A percentile compares a stretch with the other conserved stretches of the same genome.
Conservation (phyloP, 2,888 invertebrate species). For the Orthosia cruda region DNA sequence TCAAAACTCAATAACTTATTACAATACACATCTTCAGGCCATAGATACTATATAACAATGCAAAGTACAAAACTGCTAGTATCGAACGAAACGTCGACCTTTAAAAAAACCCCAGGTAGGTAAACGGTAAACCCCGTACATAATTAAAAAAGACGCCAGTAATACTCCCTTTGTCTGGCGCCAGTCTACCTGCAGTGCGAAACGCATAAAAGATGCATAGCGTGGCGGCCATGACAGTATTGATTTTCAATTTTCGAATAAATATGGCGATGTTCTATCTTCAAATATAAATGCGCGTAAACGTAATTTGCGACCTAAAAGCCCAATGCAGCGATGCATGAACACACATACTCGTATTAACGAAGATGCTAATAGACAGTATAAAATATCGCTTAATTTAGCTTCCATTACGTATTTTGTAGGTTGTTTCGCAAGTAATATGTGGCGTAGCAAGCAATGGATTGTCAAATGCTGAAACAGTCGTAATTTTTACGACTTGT, state of each 20-base stretch:
- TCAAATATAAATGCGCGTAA: slow-evolving; percentile 28
- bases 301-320: slow-evolving; percentile 51
- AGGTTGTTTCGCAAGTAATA: background rate
- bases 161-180: slow-evolving; percentile 8
- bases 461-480: slow-evolving; percentile 1
- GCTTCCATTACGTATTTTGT: slow-evolving; percentile 37
- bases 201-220: slow-evolving; percentile 34
- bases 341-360: slow-evolving; percentile 15
- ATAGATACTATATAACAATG: background rate
- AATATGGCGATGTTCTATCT: slow-evolving; percentile 8
- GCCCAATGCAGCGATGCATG: slow-evolving; percentile 43
- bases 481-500: slow-evolving; percentile 21
- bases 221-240: slow-evolving; percentile 22
- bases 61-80: background rate
- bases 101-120: background rate
- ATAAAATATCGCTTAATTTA: slow-evolving; percentile 13
- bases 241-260: slow-evolving; percentile 44
- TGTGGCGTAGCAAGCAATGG: slow-evolving; percentile 13
- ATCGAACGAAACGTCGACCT: background rate
- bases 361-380: background rate
- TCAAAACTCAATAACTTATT: background rate
- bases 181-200: slow-evolving; percentile 26
- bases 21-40: background rate
- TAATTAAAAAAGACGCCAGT: slow-evolving; percentile 11
- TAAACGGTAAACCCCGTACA: background rate